Percentiles rank a stretch among this genome's conserved stretches.
phyloP scores from a whole-genome alignment of 2,113 vertebrate genomes.

The Dromiciops gliroides region DNA sequence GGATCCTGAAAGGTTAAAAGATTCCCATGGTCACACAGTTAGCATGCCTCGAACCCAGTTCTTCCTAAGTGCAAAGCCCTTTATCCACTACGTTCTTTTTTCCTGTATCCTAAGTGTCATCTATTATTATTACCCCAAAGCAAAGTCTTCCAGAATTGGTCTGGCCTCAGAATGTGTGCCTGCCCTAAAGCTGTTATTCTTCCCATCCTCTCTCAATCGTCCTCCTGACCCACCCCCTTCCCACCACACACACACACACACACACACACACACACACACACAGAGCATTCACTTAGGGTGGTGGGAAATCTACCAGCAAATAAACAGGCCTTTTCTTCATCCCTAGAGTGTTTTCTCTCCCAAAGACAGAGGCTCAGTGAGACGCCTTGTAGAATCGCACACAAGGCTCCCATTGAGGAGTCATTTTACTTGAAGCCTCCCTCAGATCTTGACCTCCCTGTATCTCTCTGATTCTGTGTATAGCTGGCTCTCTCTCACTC shows the following conservation, averaged over 20 bases:
- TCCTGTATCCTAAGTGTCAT: background rate
- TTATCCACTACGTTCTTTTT: background rate
- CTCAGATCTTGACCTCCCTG: conserved; percentile 46
- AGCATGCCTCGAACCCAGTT: background rate
- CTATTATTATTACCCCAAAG: background rate
- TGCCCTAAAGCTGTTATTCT: background rate
- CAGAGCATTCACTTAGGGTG: background rate
- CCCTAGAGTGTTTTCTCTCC: conserved; percentile 27
- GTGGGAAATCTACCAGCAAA: conserved; percentile 3
- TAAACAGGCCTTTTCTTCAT: conserved; percentile 69
- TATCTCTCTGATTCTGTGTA: conserved; percentile 26
- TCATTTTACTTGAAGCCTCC: conserved; percentile 42
- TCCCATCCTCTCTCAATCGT: background rate
- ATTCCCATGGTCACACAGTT: background rate
- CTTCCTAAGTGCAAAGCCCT: too few species aligned
- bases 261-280: background rate
- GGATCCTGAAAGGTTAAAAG: background rate
- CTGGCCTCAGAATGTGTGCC: conserved; percentile 1
- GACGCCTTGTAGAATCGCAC: conserved; percentile 57
- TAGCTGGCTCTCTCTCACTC: background rate
- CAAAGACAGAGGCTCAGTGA: conserved; percentile 49
- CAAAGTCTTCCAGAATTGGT: conserved; percentile 1
- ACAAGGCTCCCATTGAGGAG: conserved; percentile 73
- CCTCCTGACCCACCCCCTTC: too few species aligned
- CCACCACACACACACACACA: background rate